These are phyloP conservation scores for Bradypodion ventrale DNA, from an alignment of 2,797 vertebrate genomes.

Conservation along the genomic window DNA sequence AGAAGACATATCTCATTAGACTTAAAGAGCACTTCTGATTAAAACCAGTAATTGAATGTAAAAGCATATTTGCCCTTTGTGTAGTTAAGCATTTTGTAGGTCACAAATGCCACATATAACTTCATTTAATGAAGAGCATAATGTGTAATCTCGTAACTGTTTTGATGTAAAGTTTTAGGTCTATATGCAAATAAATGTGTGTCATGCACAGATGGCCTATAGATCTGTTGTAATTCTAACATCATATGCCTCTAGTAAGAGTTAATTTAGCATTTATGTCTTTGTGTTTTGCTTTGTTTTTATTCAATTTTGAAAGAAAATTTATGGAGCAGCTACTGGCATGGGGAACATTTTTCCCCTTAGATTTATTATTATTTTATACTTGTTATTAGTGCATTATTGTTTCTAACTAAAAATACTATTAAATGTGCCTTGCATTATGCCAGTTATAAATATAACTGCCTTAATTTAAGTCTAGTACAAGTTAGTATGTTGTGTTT, in stretches of 20 bases:
- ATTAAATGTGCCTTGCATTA: conserved; percentile 61
- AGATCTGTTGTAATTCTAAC: neutral
- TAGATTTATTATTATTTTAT: conserved; percentile 51
- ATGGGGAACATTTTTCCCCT: conserved; percentile 12
- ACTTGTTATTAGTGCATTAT: conserved; percentile 39
- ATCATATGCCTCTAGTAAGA: neutral
- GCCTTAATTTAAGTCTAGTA: conserved; percentile 55
- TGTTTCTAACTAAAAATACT: conserved; percentile 46
- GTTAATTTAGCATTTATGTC: neutral
- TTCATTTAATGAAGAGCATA: conserved; percentile 7
- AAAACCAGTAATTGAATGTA: conserved; percentile 57
- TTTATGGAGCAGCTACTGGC: conserved; percentile 38
- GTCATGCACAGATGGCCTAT: neutral
- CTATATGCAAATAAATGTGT: neutral
- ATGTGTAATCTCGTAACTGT: conserved; percentile 5
- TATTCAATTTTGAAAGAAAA: neutral
- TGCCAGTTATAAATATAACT: conserved; percentile 51
- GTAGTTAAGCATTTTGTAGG: conserved; percentile 33
- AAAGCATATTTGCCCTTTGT: conserved; percentile 47
- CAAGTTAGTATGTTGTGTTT: conserved; percentile 60
- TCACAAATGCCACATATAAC: conserved; percentile 10
- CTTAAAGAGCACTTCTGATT: conserved; percentile 51
- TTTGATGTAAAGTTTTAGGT: conserved; percentile 9
- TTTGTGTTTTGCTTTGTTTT: neutral
- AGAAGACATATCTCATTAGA: conserved; percentile 48